Percentiles rank a stretch among this genome's conserved stretches.
Evolutionary conservation across 1,140 invertebrate species (phyloP).

Genomic region (Chymomyza costata): DNA sequence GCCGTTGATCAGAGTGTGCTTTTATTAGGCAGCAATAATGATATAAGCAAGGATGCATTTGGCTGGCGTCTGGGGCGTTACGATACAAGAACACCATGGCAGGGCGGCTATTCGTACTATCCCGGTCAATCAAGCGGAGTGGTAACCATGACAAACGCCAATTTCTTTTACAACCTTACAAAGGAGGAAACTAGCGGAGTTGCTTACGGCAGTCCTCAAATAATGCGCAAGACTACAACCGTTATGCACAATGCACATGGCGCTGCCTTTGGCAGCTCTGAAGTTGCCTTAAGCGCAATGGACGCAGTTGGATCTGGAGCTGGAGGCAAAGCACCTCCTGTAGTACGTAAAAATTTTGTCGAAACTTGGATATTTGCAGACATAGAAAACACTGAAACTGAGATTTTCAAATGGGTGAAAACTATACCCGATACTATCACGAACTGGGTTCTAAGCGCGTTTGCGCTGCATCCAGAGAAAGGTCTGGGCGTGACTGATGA

Average conservation of each 20-base stretch:
- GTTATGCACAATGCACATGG: neutral
- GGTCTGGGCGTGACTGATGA: slow-evolving; percentile 89
- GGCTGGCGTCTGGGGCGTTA: slow-evolving; percentile 67
- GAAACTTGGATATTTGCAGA: slow-evolving; percentile 71
- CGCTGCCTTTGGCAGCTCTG: neutral
- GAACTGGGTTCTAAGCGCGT: slow-evolving; percentile 93
- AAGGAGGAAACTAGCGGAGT: no score
- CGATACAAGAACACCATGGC: slow-evolving; percentile 56
- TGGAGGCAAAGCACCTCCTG: neutral
- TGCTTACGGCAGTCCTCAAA: neutral
- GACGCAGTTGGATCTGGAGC: neutral
- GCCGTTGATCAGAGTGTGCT: slow-evolving; percentile 91
- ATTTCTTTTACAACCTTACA: slow-evolving; percentile 66
- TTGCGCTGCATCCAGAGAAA: slow-evolving; percentile 88
- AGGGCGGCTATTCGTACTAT: slow-evolving; percentile 63
- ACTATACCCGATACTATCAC: slow-evolving; percentile 92
- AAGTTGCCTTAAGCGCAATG: neutral
- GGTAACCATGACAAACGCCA: slow-evolving; percentile 66
- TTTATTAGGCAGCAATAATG: slow-evolving; percentile 77
- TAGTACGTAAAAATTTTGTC: slow-evolving; percentile 58
- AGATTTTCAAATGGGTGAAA: slow-evolving; percentile 73
- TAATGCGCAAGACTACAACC: slow-evolving; percentile 37
- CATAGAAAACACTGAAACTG: slow-evolving; percentile 50
- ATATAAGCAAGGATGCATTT: slow-evolving; percentile 57
- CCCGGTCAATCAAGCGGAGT: slow-evolving; percentile 59